Evolutionary conservation across 2,888 invertebrate genomes (phyloP), one percentile per base, ranked within the genome.

Genomic region (Cheilosia grossa): DNA sequence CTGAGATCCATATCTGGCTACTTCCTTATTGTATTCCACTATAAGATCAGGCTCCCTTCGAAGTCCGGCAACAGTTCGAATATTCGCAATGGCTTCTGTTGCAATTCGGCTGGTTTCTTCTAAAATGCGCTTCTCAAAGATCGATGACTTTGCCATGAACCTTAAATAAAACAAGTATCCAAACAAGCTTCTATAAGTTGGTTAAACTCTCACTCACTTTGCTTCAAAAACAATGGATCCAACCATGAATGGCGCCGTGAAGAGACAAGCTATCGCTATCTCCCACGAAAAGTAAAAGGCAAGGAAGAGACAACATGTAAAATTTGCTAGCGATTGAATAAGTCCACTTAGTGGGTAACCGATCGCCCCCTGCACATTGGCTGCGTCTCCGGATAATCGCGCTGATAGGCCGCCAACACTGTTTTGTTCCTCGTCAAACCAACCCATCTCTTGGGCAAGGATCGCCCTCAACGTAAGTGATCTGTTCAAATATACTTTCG

Each of bases 361-460:
- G 1, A 95, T 95, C 0, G 95, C 95, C 30, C 95, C 95, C 90
- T 96, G 95, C 0, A 96, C 94, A 19, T 94, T 94, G 0, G 95
- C 94, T 0, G 95, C 95, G 89, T 96, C 96, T 0, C 95, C 94
- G 0, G 96, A 94, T 0, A 96, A 90, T 3, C 95, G 92, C 0
- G 95, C 94, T 78, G 95, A 95, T 0, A 96, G 90, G 0, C 95
- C 94, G 0, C 96, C 96, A 0, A 95, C 94, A 42, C 95, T 95
- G 89, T 96, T 95, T 1, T 90, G 88, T 0, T 94, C 93, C 49
- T 94, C 93, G 89, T 96, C 96, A 89, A 94, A 96, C 95, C 96
- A 96, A 9, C 94, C 95, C 88, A 96, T 94, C 88, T 96, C 96
- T 90, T 96, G 96, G 44, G 93, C 91, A 81, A 97, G 88, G 93